Base-by-base conservation (phyloP, 2,113 vertebrate genomes). In the Steatornis caripensis region DNA sequence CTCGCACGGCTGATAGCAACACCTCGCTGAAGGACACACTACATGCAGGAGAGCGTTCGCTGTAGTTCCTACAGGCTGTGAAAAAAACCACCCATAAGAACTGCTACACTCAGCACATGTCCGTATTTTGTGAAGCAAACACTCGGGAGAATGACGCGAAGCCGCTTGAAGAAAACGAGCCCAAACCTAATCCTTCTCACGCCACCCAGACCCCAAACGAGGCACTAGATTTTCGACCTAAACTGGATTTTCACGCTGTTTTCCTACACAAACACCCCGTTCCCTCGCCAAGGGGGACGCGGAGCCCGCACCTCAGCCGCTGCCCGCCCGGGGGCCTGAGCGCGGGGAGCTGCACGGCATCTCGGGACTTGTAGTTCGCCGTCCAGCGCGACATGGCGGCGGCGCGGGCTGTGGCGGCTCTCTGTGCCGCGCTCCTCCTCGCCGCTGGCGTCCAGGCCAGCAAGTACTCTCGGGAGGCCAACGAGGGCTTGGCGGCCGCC, bases 381-480 rank as follows among this genome's bases (percentile, higher is more conserved):
- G 2, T 1, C 3, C 46, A 2, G 53, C 2, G 16, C 53, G 37
- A 90, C 8, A 96, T 97, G 96, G 96, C 94, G 85, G 91, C 29
- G 7, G 0, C 4, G 30, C 8, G n/a, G 49, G 45, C 0, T 0
- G 12, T 92, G 37, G 80, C 12, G 34, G 83, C 6, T 15, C 10
- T 89, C 1, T 15, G 49, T 5, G 24, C 22, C 6, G 84, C 34
- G 3, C 14, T 94, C 13, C 45, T 97, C 11, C 15, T 97, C 23
- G 87, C 94, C 7, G 89, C 34, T 43, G 93, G 36, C 90, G 72
- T 11, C 81, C 97, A 96, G 83, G 98, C 98, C n/a, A 98, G 98
- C 37, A 99, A 99, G 91, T 99, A 99, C 92, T 99, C 99, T 1
- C 98, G 98, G 46, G 98, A 99, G 48, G 86, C 98, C 60, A 99